Evolutionary conservation across 2,888 invertebrate genomes (phyloP).

Genomic region (Auanema sp.): DNA sequence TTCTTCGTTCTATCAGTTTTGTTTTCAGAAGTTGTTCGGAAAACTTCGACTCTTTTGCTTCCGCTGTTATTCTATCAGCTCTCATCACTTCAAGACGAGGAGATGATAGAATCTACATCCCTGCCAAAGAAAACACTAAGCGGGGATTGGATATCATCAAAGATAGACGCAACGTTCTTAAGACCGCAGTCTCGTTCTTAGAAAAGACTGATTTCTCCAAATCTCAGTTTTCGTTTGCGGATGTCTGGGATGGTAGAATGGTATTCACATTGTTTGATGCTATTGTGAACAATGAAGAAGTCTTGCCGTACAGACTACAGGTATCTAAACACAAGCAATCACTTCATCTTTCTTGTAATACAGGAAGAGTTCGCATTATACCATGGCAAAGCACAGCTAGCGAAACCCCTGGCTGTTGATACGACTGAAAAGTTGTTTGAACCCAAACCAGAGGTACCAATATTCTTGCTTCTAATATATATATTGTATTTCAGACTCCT

Average conservation of each 20-base stretch:
- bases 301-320: slow-evolving; percentile 58
- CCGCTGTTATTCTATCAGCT: slow-evolving; percentile 53
- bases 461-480: background rate
- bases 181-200: slow-evolving; percentile 34
- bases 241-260: slow-evolving; percentile 62
- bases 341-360: background rate
- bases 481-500: slow-evolving; percentile 1
- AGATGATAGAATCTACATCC: slow-evolving; percentile 34
- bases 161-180: slow-evolving; percentile 45
- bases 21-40: slow-evolving; percentile 26
- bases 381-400: slow-evolving; percentile 49
- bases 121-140: slow-evolving; percentile 33
- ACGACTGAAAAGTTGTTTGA: slow-evolving; percentile 53
- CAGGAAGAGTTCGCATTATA: slow-evolving; percentile 53
- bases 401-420: slow-evolving; percentile 53
- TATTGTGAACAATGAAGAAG: slow-evolving; percentile 35
- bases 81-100: slow-evolving; percentile 49
- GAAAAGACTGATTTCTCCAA: slow-evolving; percentile 37
- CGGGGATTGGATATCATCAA: slow-evolving; percentile 40
- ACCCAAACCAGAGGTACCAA: slow-evolving; percentile 30
- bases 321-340: background rate
- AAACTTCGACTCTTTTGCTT: slow-evolving; percentile 52
- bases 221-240: slow-evolving; percentile 34
- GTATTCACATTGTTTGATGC: slow-evolving; percentile 50
- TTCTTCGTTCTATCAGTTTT: background rate